Conservation (phyloP, 2,888 invertebrate species). For the Phyto melanocephala region DNA sequence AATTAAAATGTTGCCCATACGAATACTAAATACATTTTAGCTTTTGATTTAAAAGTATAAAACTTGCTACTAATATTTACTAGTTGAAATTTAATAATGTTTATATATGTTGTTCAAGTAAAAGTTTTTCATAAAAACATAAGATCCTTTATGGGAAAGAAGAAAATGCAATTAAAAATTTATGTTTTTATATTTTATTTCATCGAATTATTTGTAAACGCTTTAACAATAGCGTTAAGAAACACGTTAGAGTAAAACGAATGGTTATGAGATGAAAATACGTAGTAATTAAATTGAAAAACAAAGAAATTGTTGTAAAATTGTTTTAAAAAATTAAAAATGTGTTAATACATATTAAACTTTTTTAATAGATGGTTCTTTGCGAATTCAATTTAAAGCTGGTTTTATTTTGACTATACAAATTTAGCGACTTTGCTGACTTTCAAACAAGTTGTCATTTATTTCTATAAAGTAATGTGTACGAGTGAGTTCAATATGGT, state of each 20-base stretch:
- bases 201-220: too few relatives aligned
- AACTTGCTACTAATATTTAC: neutral
- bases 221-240: too few relatives aligned
- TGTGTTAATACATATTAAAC: too few relatives aligned
- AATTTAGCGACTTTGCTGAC: constrained; percentile 27
- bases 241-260: too few relatives aligned
- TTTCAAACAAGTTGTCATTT: constrained; percentile 41
- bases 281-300: too few relatives aligned
- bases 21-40: neutral
- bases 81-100: neutral
- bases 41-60: neutral
- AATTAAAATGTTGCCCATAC: neutral
- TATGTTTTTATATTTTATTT: neutral
- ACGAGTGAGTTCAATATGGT: constrained; percentile 20
- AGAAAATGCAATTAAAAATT: neutral
- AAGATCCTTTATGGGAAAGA: neutral
- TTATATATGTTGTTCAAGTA: neutral
- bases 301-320: too few relatives aligned
- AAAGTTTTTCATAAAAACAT: neutral
- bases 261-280: too few relatives aligned
- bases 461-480: constrained; percentile 15
- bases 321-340: too few relatives aligned
- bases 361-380: too few relatives aligned
- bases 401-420: constrained; percentile 24
- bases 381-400: too few relatives aligned